Percentiles rank a stretch among this genome's conserved stretches.
Conservation (phyloP, 92 coral and sea anemone genomes). For the Epizoanthus rinbou region DNA sequence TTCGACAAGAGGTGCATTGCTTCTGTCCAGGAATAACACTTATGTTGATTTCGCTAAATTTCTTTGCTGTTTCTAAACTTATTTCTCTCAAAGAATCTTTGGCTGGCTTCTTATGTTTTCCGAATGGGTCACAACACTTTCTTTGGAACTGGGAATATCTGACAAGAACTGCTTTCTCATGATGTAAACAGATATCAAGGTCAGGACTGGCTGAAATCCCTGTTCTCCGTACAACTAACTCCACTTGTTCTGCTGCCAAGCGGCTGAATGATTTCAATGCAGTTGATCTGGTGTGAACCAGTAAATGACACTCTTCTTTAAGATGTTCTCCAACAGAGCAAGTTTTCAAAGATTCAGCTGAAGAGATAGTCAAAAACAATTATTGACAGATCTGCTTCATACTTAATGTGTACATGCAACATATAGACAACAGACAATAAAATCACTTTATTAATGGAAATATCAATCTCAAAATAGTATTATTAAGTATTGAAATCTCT, state of each 20-base stretch:
- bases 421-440: no score
- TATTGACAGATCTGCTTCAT: no score
- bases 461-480: no score
- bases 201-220: slow-evolving; percentile 49
- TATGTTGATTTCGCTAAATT: slow-evolving; percentile 49
- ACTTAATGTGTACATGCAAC: no score
- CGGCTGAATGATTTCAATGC: slow-evolving; percentile 48
- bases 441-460: no score
- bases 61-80: slow-evolving; percentile 37
- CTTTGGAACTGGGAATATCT: slow-evolving; percentile 49
- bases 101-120: slow-evolving; percentile 45
- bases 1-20: slow-evolving; percentile 50
- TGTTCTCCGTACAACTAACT: slow-evolving; percentile 51
- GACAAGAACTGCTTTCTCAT: slow-evolving; percentile 52
- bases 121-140: slow-evolving; percentile 53
- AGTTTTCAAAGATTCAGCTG: slow-evolving; percentile 27
- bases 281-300: slow-evolving; percentile 45
- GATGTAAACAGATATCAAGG: slow-evolving; percentile 48
- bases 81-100: slow-evolving; percentile 53
- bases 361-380: slow-evolving; percentile 28
- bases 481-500: no score
- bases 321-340: slow-evolving; percentile 47
- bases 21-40: slow-evolving; percentile 55
- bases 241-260: slow-evolving; percentile 39
- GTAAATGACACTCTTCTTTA: slow-evolving; percentile 50